Evolutionary conservation across 2,113 vertebrate species (phyloP).

Genomic region (Pachyramphus minor): DNA sequence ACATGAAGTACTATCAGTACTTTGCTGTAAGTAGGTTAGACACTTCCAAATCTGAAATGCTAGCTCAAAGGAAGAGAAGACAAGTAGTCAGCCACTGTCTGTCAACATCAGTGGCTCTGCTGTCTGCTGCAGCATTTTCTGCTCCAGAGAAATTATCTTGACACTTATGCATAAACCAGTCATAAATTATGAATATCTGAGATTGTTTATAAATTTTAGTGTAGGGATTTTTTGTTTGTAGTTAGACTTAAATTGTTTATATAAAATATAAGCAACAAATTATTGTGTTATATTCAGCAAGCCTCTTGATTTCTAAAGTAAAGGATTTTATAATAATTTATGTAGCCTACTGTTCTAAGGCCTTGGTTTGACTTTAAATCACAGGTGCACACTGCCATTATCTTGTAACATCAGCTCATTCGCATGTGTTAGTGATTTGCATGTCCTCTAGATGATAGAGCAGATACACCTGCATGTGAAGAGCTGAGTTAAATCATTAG

Average conservation of each 20-base stretch:
- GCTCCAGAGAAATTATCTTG: not conserved
- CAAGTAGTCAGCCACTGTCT: not conserved
- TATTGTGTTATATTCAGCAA: not conserved
- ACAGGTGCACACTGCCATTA: constrained; percentile 26
- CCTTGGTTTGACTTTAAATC: constrained; percentile 31
- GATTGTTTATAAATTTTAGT: not conserved
- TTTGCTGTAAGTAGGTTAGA: not conserved
- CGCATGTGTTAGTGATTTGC: constrained; percentile 13
- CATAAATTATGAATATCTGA: not conserved
- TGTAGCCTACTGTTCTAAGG: not conserved
- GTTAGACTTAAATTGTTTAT: not conserved
- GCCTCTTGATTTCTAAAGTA: not conserved
- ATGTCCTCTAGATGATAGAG: constrained; percentile 48
- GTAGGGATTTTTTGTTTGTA: not conserved
- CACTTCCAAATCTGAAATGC: not conserved
- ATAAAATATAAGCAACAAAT: not conserved
- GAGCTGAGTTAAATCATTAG: constrained; percentile 27
- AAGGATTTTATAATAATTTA: not conserved
- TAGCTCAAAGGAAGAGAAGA: not conserved
- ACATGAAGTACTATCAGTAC: not conserved
- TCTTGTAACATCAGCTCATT: constrained; percentile 54
- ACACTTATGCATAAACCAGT: not conserved
- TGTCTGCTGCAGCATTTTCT: not conserved
- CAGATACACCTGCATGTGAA: constrained; percentile 42
- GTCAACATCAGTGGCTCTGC: not conserved